phyloP scores from a whole-genome alignment of 2,797 vertebrate species.

The Loriculus beryllinus region DNA sequence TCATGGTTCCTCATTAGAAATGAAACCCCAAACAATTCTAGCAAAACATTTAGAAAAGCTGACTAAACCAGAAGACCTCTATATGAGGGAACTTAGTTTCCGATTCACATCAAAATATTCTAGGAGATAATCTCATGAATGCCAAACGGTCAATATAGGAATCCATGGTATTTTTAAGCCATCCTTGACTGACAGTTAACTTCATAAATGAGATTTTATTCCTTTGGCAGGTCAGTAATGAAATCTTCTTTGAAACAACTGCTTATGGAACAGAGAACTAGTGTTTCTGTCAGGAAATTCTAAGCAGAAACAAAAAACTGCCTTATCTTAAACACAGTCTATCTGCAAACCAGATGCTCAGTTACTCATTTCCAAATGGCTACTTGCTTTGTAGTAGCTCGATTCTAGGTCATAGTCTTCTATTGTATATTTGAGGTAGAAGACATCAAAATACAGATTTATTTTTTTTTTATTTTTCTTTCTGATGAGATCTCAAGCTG shows the following conservation, averaged over 20 bases:
- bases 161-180: neutral
- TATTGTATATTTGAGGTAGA: neutral
- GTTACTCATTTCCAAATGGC: conserved; percentile 34
- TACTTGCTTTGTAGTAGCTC: neutral
- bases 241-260: neutral
- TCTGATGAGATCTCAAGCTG: neutral
- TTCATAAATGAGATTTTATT: neutral
- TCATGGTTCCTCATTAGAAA: neutral
- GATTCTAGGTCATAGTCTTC: neutral
- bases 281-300: neutral
- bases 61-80: neutral
- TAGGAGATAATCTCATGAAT: neutral
- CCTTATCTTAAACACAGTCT: conserved; percentile 15
- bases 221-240: neutral
- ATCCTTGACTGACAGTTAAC: neutral
- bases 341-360: neutral
- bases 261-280: neutral
- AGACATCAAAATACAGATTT: neutral
- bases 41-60: neutral
- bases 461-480: neutral
- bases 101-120: neutral
- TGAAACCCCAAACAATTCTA: neutral
- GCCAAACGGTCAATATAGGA: neutral
- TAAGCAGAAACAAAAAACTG: conserved; percentile 47
- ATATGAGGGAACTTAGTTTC: neutral